Evolutionary conservation across 2,113 vertebrate species (phyloP).

Genomic region (Oxygymnocypris stewartii): DNA sequence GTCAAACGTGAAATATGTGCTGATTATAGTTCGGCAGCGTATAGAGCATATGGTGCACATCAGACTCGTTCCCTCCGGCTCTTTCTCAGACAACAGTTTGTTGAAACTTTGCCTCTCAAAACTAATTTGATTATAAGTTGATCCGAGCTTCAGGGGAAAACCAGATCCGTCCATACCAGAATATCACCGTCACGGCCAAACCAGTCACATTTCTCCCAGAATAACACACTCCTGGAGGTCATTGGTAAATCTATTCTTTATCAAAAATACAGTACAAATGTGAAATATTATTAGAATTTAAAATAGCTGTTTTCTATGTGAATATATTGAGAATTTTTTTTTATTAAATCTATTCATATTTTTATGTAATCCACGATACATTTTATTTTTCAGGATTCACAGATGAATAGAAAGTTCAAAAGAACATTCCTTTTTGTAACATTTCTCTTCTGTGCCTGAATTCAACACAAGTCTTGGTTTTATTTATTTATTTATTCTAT

Average conservation of each 20-base stretch:
- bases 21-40: background rate
- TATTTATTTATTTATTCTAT: background rate
- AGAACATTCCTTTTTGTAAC: background rate
- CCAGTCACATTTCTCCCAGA: background rate
- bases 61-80: background rate
- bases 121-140: slow-evolving; percentile 1
- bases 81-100: background rate
- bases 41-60: background rate
- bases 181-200: background rate
- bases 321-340: background rate
- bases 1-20: background rate
- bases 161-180: background rate
- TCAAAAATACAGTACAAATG: background rate
- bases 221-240: background rate
- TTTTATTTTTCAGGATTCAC: background rate
- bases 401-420: background rate
- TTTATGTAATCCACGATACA: background rate
- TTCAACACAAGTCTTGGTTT: background rate
- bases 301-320: background rate
- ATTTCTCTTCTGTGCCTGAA: background rate
- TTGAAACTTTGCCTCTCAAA: background rate
- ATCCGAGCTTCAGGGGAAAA: background rate
- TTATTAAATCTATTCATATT: background rate
- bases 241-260: background rate
- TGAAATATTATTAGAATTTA: background rate